phyloP scores from a whole-genome alignment of 2,797 vertebrate species.

The Hippopotamyrus pictus region DNA sequence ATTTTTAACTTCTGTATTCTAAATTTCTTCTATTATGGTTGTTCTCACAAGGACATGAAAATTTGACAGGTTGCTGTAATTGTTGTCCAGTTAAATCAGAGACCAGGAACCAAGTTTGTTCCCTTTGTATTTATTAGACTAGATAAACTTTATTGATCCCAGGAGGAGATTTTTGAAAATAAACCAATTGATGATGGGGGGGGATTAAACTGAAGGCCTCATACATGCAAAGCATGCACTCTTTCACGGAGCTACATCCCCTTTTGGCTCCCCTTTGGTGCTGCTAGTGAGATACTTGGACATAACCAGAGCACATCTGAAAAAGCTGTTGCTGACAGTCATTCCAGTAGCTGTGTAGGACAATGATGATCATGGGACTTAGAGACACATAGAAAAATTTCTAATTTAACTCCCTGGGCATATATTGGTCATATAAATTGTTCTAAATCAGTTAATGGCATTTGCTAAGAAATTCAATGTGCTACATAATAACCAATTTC shows the following conservation, averaged over 20 bases:
- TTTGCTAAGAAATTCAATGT: background rate
- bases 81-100: background rate
- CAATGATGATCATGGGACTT: background rate
- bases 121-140: background rate
- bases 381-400: background rate
- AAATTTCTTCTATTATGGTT: background rate
- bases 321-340: background rate
- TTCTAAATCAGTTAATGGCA: background rate
- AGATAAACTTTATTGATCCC: background rate
- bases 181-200: constrained; percentile 21
- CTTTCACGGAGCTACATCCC: constrained; percentile 40
- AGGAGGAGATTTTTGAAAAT: background rate
- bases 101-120: background rate
- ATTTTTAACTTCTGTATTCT: background rate
- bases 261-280: background rate
- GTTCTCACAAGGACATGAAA: background rate
- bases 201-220: constrained; percentile 39
- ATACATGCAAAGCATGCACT: constrained; percentile 42
- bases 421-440: background rate
- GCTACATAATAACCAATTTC: background rate
- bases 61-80: background rate
- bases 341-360: background rate
- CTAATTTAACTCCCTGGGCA: background rate
- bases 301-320: background rate
- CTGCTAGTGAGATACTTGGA: background rate